Conservation (phyloP, 2,797 vertebrate genomes). For the Poeciliopsis infans region DNA sequence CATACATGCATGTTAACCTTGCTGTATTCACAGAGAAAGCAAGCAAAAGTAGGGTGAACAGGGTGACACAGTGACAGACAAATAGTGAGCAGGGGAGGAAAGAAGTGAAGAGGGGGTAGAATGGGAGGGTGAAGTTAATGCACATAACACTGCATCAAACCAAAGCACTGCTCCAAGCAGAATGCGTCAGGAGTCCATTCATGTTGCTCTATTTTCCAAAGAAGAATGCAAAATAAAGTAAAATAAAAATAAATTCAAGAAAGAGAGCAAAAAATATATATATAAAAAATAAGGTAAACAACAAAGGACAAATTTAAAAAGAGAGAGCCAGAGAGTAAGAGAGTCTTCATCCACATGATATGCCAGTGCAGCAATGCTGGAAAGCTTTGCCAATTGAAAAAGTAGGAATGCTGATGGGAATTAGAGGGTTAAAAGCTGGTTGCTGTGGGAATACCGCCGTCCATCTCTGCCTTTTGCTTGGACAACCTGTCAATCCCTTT, state of each 20-base stretch:
- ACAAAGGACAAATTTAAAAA: conserved; percentile 55
- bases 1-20: background rate
- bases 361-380: conserved; percentile 67
- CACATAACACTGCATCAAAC: conserved; percentile 88
- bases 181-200: conserved; percentile 91
- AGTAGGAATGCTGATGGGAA: conserved; percentile 50
- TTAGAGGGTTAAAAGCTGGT: conserved; percentile 65
- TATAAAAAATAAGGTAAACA: conserved; percentile 34
- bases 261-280: conserved; percentile 44
- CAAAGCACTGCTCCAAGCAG: conserved; percentile 84
- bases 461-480: conserved; percentile 57
- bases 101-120: conserved; percentile 45
- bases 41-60: conserved; percentile 10
- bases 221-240: conserved; percentile 82
- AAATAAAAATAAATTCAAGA: conserved; percentile 14
- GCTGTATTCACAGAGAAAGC: background rate
- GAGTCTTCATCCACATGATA: conserved; percentile 79
- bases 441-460: conserved; percentile 66
- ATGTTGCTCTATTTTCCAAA: conserved; percentile 82
- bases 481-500: conserved; percentile 50
- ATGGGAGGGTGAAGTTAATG: conserved; percentile 72
- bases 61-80: conserved; percentile 48
- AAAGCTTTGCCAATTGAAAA: conserved; percentile 65
- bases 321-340: conserved; percentile 69
- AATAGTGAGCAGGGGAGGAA: conserved; percentile 46